Percentiles rank a stretch among this genome's conserved stretches.
phyloP scores from a whole-genome alignment of 1,140 invertebrate genomes.

The Bicyclus anynana region DNA sequence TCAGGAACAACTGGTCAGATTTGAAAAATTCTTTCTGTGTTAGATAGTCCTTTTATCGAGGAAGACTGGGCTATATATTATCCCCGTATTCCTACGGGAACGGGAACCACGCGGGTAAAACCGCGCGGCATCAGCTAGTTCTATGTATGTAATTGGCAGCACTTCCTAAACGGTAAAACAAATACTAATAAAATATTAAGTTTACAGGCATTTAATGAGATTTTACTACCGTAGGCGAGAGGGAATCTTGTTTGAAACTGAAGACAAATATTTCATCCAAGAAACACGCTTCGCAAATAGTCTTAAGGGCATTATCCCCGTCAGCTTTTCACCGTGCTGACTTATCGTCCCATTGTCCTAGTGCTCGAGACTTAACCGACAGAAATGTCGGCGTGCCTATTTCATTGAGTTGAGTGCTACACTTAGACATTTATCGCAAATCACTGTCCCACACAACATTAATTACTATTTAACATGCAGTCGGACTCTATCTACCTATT shows the following conservation, averaged over 20 bases:
- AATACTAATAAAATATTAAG: background rate
- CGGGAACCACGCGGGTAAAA: no score
- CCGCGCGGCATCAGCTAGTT: no score
- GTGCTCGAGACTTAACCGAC: conserved; percentile 8
- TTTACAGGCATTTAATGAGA: background rate
- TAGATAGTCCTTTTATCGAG: no score
- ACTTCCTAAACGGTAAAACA: background rate
- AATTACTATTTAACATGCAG: conserved; percentile 10
- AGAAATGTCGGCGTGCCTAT: conserved; percentile 11
- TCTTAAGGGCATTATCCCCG: conserved; percentile 7
- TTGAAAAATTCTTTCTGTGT: no score
- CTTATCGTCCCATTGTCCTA: conserved; percentile 18
- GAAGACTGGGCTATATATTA: no score
- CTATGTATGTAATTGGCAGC: no score
- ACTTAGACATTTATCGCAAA: conserved; percentile 9
- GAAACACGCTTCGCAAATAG: conserved; percentile 2
- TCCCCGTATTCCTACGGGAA: no score
- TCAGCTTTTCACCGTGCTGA: conserved; percentile 13
- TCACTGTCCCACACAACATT: conserved; percentile 13
- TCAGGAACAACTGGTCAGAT: no score
- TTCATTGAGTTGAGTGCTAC: conserved; percentile 5
- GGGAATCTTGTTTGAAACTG: background rate
- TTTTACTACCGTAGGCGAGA: background rate
- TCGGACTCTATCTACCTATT: background rate
- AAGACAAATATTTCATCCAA: conserved; percentile 7